phyloP scores from a whole-genome alignment of 2,113 vertebrate genomes.

The Heterotis niloticus region DNA sequence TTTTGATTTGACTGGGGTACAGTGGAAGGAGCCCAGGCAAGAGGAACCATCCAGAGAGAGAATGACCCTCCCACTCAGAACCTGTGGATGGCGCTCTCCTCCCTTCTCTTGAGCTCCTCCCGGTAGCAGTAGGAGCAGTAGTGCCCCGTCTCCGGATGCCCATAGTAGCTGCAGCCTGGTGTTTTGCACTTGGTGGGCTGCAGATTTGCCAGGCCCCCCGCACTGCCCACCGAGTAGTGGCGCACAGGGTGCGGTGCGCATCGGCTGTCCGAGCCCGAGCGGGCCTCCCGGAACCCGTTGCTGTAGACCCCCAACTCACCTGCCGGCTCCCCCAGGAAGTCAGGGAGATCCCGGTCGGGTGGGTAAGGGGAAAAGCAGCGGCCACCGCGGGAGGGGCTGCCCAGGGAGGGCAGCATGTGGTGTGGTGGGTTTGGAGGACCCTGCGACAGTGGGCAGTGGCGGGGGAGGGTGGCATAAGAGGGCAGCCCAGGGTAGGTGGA shows the following conservation, averaged over 20 bases:
- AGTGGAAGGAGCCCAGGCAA: background rate
- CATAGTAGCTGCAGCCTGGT: slow-evolving; percentile 85
- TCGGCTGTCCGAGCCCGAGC: slow-evolving; percentile 54
- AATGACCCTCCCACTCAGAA: slow-evolving; percentile 64
- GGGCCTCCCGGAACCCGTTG: slow-evolving; percentile 73
- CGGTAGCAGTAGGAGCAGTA: slow-evolving; percentile 94
- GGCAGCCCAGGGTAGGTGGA: slow-evolving; percentile 67
- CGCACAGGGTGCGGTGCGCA: slow-evolving; percentile 52
- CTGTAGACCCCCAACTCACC: slow-evolving; percentile 46
- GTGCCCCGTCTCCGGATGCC: slow-evolving; percentile 88
- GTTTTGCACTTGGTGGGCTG: slow-evolving; percentile 86
- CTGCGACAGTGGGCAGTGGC: slow-evolving; percentile 69
- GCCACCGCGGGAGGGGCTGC: slow-evolving; percentile 52
- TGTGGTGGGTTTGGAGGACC: slow-evolving; percentile 51
- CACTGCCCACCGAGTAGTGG: slow-evolving; percentile 70
- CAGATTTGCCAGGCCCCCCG: slow-evolving; percentile 50
- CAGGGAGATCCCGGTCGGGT: slow-evolving; percentile 48
- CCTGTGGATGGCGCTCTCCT: slow-evolving; percentile 71
- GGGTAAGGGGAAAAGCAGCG: slow-evolving; percentile 52
- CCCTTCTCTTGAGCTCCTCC: slow-evolving; percentile 80
- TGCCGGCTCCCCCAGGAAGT: slow-evolving; percentile 39
- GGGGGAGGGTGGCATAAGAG: slow-evolving; percentile 81
- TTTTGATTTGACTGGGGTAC: background rate
- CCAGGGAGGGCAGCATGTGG: slow-evolving; percentile 45
- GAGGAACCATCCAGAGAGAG: background rate